Conservation (phyloP, 2,797 vertebrate species). For the Caiman crocodilus region DNA sequence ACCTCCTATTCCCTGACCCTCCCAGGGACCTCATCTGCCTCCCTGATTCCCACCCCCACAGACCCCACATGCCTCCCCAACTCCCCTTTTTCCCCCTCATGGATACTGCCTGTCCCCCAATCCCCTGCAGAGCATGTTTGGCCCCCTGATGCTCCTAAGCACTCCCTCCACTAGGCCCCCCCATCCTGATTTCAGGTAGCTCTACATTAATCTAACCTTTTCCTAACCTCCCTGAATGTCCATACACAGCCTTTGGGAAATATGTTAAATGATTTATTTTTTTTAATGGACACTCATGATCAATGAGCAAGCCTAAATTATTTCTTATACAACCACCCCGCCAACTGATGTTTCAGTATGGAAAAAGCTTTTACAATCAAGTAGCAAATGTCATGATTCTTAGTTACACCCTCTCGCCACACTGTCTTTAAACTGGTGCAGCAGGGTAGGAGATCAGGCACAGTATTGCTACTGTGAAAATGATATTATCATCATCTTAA, state of each 20-base stretch:
- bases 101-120: too few species aligned
- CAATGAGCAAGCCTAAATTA: background rate
- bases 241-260: background rate
- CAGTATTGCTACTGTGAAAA: constrained; percentile 31
- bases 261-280: fast-evolving
- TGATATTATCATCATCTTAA: background rate
- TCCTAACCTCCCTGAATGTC: too few species aligned
- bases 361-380: background rate
- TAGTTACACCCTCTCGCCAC: background rate
- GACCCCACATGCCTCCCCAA: too few species aligned
- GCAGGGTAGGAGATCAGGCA: background rate
- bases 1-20: too few species aligned
- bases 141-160: too few species aligned
- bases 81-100: too few species aligned
- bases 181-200: too few species aligned
- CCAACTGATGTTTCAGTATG: background rate
- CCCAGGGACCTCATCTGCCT: too few species aligned
- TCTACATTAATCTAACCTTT: too few species aligned
- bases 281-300: background rate
- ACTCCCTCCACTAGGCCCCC: too few species aligned
- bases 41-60: too few species aligned
- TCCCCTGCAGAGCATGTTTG: too few species aligned
- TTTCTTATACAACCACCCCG: background rate
- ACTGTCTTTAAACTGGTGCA: background rate
- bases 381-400: background rate